Percentiles rank a stretch among this genome's conserved stretches.
These are phyloP conservation scores for Scytalopus superciliaris DNA, from an alignment of 2,113 vertebrate species.

Conservation along the genomic window DNA sequence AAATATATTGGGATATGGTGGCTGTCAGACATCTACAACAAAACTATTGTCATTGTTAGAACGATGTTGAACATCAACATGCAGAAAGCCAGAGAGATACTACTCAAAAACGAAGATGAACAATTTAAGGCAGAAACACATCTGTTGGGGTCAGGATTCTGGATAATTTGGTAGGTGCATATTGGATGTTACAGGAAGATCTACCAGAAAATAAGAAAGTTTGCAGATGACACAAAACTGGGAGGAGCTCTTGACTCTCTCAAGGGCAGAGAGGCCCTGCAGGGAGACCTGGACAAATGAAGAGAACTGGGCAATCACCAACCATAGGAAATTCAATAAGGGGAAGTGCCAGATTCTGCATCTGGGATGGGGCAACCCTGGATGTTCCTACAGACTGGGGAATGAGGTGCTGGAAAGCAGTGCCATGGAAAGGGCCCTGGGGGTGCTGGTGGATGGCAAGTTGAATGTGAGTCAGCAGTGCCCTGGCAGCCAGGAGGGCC, in stretches of 20 bases:
- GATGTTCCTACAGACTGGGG: not conserved
- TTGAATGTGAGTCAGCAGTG: not conserved
- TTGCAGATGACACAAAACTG: not conserved
- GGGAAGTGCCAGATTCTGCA: not conserved
- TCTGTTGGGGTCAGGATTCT: not conserved
- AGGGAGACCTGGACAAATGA: too few species aligned
- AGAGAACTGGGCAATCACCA: too few species aligned
- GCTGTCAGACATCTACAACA: not conserved
- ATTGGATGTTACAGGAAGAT: not conserved
- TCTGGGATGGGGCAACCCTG: not conserved
- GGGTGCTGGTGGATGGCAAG: not conserved
- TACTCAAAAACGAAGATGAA: not conserved
- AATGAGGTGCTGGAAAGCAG: not conserved
- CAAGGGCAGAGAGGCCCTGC: too few species aligned
- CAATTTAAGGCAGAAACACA: not conserved
- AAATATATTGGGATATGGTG: not conserved
- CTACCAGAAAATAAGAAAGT: not conserved
- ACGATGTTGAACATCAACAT: not conserved
- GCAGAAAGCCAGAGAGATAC: not conserved
- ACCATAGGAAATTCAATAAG: not conserved
- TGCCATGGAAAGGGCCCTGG: not conserved
- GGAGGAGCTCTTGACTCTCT: not conserved
- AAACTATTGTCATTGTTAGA: not conserved
- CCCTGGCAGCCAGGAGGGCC: not conserved
- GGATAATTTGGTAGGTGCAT: not conserved